Conservation (phyloP, 2,888 invertebrate genomes). For the Eurois occulta region DNA sequence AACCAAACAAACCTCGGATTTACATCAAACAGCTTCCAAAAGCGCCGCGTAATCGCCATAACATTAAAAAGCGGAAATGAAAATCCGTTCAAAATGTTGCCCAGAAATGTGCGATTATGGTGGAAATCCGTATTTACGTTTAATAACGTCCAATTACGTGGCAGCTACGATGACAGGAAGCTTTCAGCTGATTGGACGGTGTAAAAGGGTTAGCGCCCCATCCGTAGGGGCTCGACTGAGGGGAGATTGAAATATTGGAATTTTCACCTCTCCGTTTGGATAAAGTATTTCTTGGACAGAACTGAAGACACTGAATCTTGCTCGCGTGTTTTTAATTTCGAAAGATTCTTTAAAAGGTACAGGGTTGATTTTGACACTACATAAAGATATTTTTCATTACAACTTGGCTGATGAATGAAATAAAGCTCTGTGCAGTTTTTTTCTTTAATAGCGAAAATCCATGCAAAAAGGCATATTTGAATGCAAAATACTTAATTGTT, state of each 20-base stretch:
- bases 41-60: background rate
- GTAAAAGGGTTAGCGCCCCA: slow-evolving; percentile 75
- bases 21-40: background rate
- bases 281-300: slow-evolving; percentile 31
- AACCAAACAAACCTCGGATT: slow-evolving; percentile 17
- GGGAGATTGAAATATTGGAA: slow-evolving; percentile 64
- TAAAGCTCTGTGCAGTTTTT: background rate
- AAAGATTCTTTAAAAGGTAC: background rate
- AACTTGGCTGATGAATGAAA: background rate
- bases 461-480: background rate
- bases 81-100: slow-evolving; percentile 37
- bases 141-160: slow-evolving; percentile 67
- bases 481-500: background rate
- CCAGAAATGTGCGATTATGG: slow-evolving; percentile 43
- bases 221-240: slow-evolving; percentile 51
- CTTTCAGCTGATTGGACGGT: slow-evolving; percentile 82
- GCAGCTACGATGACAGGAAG: slow-evolving; percentile 74
- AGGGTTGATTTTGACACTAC: background rate
- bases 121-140: slow-evolving; percentile 59
- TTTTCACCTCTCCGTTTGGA: slow-evolving; percentile 41
- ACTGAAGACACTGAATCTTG: background rate
- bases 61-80: slow-evolving; percentile 47
- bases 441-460: background rate
- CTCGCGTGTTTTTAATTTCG: background rate
- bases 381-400: background rate